Conservation (phyloP, 1,140 invertebrate species). For the Hydropsyche tenuis region DNA sequence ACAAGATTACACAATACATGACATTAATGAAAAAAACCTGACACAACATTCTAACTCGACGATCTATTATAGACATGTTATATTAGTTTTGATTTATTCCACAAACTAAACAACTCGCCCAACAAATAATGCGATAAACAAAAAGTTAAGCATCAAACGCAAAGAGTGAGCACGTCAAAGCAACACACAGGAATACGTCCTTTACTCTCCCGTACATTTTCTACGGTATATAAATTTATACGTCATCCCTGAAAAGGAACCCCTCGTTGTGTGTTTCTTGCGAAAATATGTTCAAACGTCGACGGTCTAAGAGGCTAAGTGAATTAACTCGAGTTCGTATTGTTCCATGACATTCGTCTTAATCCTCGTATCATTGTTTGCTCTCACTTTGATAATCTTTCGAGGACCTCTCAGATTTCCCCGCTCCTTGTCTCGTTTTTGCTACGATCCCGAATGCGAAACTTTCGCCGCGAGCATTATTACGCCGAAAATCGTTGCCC, state of each 20-base stretch:
- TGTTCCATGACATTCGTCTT: slow-evolving; percentile 27
- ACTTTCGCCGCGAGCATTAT: neutral
- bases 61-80: too few species aligned
- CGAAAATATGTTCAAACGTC: slow-evolving; percentile 19
- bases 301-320: neutral
- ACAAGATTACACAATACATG: too few species aligned
- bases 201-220: neutral
- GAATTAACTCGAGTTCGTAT: slow-evolving; percentile 26
- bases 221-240: neutral
- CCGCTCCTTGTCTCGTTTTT: too few species aligned
- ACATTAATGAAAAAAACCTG: too few species aligned
- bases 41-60: too few species aligned
- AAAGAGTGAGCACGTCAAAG: too few species aligned
- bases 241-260: neutral
- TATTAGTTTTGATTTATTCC: too few species aligned
- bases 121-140: too few species aligned
- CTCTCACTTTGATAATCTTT: slow-evolving; percentile 26
- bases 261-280: neutral
- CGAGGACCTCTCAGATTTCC: slow-evolving; percentile 21
- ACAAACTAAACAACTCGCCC: too few species aligned
- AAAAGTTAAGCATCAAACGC: too few species aligned
- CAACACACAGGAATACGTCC: neutral
- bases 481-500: neutral
- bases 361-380: slow-evolving; percentile 28
- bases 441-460: neutral